Evolutionary conservation across 2,113 vertebrate species (phyloP).

Genomic region (Pontoporia blainvillei): DNA sequence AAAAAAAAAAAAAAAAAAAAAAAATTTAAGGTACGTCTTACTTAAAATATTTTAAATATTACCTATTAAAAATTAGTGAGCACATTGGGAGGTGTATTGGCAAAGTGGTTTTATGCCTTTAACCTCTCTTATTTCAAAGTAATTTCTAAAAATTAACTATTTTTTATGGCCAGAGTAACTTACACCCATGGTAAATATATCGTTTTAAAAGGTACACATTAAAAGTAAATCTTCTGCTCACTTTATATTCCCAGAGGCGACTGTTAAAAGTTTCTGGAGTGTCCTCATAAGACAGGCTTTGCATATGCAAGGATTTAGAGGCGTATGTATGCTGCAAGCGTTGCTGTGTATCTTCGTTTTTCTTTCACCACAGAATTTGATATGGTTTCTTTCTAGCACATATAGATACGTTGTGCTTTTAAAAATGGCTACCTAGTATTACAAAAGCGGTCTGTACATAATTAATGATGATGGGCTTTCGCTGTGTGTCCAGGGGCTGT

Average conservation of each 20-base stretch:
- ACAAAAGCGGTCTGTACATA: no score
- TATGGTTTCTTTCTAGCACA: neutral
- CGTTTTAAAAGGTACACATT: neutral
- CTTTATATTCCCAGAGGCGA: neutral
- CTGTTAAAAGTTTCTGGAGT: neutral
- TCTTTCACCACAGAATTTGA: neutral
- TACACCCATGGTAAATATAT: neutral
- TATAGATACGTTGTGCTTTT: neutral
- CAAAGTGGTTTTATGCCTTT: neutral
- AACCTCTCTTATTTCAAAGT: neutral
- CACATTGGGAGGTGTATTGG: no score
- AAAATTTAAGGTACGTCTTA: neutral
- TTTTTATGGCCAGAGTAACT: neutral
- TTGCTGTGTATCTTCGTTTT: neutral
- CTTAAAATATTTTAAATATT: neutral
- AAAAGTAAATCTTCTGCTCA: neutral
- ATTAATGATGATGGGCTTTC: neutral
- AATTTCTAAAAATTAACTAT: neutral
- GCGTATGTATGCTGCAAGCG: fast-evolving
- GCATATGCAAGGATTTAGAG: fast-evolving
- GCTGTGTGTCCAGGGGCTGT: neutral
- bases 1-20: no score
- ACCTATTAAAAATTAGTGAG: neutral
- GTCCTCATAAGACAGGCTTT: fast-evolving
- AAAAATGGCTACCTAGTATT: neutral